Percentiles rank a stretch among this genome's conserved stretches.
Conservation (phyloP, 2,888 invertebrate genomes). For the Coecobrya sp. region DNA sequence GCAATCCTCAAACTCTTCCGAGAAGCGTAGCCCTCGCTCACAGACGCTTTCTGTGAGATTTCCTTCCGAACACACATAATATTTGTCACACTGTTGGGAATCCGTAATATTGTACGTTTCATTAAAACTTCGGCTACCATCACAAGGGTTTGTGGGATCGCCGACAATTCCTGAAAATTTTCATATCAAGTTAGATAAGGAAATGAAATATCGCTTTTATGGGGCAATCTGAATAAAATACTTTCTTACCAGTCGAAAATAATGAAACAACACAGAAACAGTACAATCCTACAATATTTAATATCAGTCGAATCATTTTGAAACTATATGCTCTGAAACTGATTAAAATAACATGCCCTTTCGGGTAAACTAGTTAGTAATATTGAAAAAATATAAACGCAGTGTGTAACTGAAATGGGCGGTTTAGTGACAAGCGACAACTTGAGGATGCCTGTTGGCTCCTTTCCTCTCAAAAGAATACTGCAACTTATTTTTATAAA, state of each 20-base stretch:
- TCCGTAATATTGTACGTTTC: slow-evolving; percentile 63
- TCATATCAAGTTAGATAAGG: not conserved
- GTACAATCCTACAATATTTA: slow-evolving; percentile 62
- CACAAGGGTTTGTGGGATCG: slow-evolving; percentile 56
- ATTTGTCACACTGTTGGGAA: slow-evolving; percentile 72
- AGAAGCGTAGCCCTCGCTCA: slow-evolving; percentile 44
- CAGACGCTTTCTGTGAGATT: slow-evolving; percentile 14
- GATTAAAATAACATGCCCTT: slow-evolving; percentile 50
- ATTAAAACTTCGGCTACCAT: slow-evolving; percentile 59
- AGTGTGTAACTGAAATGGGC: not conserved
- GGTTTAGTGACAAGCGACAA: slow-evolving; percentile 1
- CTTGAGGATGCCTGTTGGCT: slow-evolving; percentile 40
- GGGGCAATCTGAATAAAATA: not conserved
- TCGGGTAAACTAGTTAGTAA: slow-evolving; percentile 32
- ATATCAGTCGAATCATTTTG: slow-evolving; percentile 78
- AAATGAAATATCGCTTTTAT: not conserved
- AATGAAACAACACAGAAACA: slow-evolving; percentile 65
- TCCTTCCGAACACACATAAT: slow-evolving; percentile 60
- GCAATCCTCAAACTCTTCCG: slow-evolving; percentile 24
- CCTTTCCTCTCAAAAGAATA: slow-evolving; percentile 48
- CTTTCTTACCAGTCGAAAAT: slow-evolving; percentile 69
- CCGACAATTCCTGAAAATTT: slow-evolving; percentile 55
- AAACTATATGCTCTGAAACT: slow-evolving; percentile 57
- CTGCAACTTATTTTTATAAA: not conserved
- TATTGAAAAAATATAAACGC: slow-evolving; percentile 14